phyloP scores from a whole-genome alignment of 1,140 invertebrate species.

The Panonychus citri region DNA sequence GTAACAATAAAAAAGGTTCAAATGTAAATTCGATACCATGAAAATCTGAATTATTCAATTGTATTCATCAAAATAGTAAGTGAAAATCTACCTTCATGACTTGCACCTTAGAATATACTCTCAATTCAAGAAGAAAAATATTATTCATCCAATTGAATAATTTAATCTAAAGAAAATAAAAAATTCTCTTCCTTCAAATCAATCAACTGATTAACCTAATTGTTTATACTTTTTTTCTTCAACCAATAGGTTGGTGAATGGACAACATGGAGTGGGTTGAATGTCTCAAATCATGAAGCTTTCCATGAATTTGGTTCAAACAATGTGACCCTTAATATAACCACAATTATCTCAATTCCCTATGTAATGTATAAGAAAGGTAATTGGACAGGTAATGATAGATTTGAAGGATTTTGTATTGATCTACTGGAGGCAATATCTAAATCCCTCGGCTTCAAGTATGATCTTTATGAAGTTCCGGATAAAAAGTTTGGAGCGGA shows the following conservation, averaged over 20 bases:
- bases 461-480: conserved; percentile 35
- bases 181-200: too few species aligned
- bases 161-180: too few species aligned
- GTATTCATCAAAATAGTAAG: too few species aligned
- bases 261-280: not conserved
- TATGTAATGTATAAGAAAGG: conserved; percentile 23
- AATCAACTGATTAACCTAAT: too few species aligned
- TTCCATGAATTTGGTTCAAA: conserved; percentile 2
- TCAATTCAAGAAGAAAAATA: too few species aligned
- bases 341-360: conserved; percentile 13
- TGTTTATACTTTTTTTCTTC: too few species aligned
- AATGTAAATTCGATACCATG: too few species aligned
- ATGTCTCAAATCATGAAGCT: conserved; percentile 5
- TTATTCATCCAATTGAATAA: too few species aligned
- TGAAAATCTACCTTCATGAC: too few species aligned
- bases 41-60: too few species aligned
- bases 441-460: conserved; percentile 53
- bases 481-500: conserved; percentile 23
- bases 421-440: conserved; percentile 27
- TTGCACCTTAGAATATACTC: too few species aligned
- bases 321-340: not conserved
- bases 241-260: conserved; percentile 30
- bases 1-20: too few species aligned
- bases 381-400: conserved; percentile 19
- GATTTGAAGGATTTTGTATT: conserved; percentile 29